These are phyloP conservation scores for Pterostichus madidus DNA, from an alignment of 2,888 invertebrate species.

Conservation along the genomic window DNA sequence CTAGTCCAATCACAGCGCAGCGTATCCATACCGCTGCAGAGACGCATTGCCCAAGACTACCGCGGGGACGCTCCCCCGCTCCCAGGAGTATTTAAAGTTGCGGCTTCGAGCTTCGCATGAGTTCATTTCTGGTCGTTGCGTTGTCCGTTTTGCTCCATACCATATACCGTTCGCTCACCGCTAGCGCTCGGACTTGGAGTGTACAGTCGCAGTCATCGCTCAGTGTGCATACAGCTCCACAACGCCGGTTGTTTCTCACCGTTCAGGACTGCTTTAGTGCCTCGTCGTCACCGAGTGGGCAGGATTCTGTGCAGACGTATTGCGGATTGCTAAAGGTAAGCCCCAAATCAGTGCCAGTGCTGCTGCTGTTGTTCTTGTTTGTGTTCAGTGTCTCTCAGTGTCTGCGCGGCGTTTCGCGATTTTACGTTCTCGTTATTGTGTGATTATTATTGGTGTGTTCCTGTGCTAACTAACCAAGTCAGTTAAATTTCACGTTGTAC, in stretches of 20 bases:
- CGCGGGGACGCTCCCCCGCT: slow-evolving; percentile 80
- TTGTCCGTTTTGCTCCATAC: slow-evolving; percentile 67
- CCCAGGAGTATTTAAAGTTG: slow-evolving; percentile 81
- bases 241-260: slow-evolving; percentile 1
- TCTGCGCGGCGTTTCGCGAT: no score
- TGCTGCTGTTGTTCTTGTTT: background rate
- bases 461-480: no score
- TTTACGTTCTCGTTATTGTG: slow-evolving; percentile 67
- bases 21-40: slow-evolving; percentile 72
- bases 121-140: slow-evolving; percentile 80
- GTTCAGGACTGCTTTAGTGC: background rate
- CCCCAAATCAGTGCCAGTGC: slow-evolving; percentile 75
- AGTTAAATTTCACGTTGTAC: slow-evolving; percentile 3
- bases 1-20: slow-evolving; percentile 61
- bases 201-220: slow-evolving; percentile 6
- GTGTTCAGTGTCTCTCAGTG: slow-evolving; percentile 74
- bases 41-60: slow-evolving; percentile 83
- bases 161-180: slow-evolving; percentile 69
- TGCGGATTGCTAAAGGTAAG: slow-evolving; percentile 35
- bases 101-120: slow-evolving; percentile 81
- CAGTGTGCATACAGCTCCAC: slow-evolving; percentile 8
- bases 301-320: slow-evolving; percentile 18
- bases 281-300: background rate
- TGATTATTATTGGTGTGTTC: slow-evolving; percentile 71
- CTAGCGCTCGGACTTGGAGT: slow-evolving; percentile 19